phyloP scores from a whole-genome alignment of 2,888 invertebrate species.

The Stenurella melanura region DNA sequence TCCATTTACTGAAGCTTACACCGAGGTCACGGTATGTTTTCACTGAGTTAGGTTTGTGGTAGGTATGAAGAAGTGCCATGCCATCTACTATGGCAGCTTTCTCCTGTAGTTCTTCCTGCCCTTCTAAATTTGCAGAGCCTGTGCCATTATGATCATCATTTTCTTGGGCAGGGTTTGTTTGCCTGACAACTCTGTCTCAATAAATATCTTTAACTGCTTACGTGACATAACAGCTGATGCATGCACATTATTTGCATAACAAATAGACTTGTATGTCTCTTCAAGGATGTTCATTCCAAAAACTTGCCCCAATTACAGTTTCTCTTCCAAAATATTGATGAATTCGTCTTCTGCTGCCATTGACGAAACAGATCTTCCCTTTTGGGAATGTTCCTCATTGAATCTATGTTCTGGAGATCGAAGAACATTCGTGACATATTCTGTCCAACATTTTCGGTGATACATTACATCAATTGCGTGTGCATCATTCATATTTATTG shows the following conservation, averaged over 20 bases:
- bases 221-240: background rate
- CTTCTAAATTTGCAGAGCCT: too few species aligned
- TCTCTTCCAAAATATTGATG: constrained; percentile 13
- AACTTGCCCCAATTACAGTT: constrained; percentile 5
- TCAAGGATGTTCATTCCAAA: constrained; percentile 8
- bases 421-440: constrained; percentile 12
- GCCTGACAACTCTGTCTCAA: background rate
- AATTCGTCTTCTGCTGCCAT: constrained; percentile 10
- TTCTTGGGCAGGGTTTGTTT: too few species aligned
- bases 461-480: constrained; percentile 10
- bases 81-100: too few species aligned
- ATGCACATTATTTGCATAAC: constrained; percentile 9
- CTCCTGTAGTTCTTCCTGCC: too few species aligned
- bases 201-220: background rate
- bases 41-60: too few species aligned
- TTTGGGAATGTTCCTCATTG: background rate
- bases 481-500: constrained; percentile 8
- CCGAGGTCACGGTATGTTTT: too few species aligned
- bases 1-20: too few species aligned
- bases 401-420: constrained; percentile 10
- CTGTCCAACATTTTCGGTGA: constrained; percentile 6
- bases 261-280: constrained; percentile 13
- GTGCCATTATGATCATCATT: too few species aligned
- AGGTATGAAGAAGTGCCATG: too few species aligned
- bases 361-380: constrained; percentile 14